Conservation (phyloP, 2,888 invertebrate genomes). For the Calliopum simillimum region DNA sequence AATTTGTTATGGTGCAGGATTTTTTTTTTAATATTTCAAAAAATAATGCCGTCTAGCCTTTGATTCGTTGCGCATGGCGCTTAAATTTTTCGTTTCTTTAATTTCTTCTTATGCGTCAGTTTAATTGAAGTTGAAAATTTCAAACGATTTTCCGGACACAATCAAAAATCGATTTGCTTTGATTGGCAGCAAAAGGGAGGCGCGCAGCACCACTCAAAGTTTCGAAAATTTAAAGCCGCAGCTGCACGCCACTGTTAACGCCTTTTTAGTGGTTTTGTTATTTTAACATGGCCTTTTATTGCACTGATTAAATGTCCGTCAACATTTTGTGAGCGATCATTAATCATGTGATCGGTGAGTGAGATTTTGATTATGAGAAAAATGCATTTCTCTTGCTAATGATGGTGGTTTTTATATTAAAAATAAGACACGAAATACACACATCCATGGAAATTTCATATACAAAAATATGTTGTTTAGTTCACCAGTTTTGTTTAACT, state of each 20-base stretch:
- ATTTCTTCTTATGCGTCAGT: neutral
- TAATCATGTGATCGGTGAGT: slow-evolving; percentile 6
- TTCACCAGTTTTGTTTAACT: too few species aligned
- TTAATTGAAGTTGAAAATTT: neutral
- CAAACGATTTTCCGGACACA: slow-evolving; percentile 25
- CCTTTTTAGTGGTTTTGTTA: slow-evolving; percentile 14
- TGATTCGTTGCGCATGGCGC: slow-evolving; percentile 28
- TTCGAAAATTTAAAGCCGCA: slow-evolving; percentile 21
- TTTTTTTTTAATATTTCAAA: neutral
- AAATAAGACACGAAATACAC: too few species aligned
- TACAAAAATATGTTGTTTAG: too few species aligned
- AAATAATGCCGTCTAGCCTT: neutral
- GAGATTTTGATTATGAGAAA: too few species aligned
- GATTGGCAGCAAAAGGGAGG: slow-evolving; percentile 14
- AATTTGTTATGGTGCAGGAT: slow-evolving; percentile 13
- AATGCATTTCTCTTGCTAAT: too few species aligned
- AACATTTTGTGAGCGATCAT: slow-evolving; percentile 19
- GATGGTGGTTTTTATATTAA: too few species aligned
- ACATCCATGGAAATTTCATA: too few species aligned
- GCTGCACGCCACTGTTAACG: slow-evolving; percentile 25
- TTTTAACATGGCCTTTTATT: slow-evolving; percentile 12
- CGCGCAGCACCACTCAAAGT: neutral
- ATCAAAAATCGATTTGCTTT: slow-evolving; percentile 29
- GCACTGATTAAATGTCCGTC: slow-evolving; percentile 32
- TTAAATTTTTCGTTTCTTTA: slow-evolving; percentile 18